These are phyloP conservation scores for Nomada ferruginata DNA, from an alignment of 2,888 invertebrate species.

Conservation along the genomic window DNA sequence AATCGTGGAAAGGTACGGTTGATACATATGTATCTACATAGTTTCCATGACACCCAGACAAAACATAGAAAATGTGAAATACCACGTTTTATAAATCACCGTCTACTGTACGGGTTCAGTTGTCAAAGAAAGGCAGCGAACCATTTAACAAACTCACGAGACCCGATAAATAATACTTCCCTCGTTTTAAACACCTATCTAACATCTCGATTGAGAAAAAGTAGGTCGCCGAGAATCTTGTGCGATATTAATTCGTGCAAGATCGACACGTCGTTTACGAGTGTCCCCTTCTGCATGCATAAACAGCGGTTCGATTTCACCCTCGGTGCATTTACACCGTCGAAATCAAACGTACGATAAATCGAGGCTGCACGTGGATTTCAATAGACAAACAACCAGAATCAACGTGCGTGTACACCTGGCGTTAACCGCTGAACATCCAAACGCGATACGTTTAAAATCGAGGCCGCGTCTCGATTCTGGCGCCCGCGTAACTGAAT, in stretches of 20 bases:
- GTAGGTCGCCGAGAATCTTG: no score
- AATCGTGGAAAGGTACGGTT: neutral
- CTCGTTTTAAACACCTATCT: neutral
- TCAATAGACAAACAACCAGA: slow-evolving; percentile 30
- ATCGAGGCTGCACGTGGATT: slow-evolving; percentile 34
- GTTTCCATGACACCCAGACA: neutral
- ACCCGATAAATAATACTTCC: neutral
- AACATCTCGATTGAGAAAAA: neutral
- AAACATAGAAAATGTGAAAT: neutral
- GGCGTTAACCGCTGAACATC: slow-evolving; percentile 10
- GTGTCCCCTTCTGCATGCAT: neutral
- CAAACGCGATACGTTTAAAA: slow-evolving; percentile 4
- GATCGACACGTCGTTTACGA: neutral
- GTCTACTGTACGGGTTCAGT: no score
- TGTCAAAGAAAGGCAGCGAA: neutral
- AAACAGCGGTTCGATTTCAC: neutral
- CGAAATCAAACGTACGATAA: slow-evolving; percentile 46
- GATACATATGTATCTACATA: neutral
- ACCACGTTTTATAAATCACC: neutral
- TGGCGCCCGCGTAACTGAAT: no score
- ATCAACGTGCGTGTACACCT: slow-evolving; percentile 11
- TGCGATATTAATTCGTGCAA: neutral
- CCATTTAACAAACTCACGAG: neutral
- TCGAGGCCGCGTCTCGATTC: neutral
- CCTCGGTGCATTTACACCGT: neutral